Conservation (phyloP, 2,797 vertebrate species). For the Varecia variegata region DNA sequence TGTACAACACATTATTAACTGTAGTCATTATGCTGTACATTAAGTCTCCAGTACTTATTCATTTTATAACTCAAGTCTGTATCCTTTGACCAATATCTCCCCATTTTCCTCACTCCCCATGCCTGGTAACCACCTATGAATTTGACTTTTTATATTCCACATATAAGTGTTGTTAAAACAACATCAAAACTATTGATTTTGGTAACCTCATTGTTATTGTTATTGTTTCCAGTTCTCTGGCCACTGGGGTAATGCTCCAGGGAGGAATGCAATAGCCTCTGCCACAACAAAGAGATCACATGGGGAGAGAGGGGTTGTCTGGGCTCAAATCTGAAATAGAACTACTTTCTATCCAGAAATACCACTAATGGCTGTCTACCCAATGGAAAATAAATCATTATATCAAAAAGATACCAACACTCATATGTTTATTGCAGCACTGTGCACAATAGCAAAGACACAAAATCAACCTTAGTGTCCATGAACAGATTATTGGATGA, state of each 20-base stretch:
- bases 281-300: no score
- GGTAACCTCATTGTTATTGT: no score
- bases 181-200: no score
- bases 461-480: neutral
- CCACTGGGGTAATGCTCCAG: no score
- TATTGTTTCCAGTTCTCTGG: no score
- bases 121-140: neutral
- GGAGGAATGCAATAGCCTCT: no score
- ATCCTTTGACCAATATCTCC: neutral
- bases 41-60: neutral
- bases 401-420: neutral
- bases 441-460: neutral
- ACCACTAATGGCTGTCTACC: neutral
- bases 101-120: rapidly evolving
- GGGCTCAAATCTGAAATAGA: neutral
- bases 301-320: no score
- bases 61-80: neutral
- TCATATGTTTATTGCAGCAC: neutral
- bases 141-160: neutral
- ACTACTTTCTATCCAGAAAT: neutral
- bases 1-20: neutral
- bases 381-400: neutral
- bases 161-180: neutral
- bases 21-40: neutral
- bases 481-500: neutral